phyloP scores from a whole-genome alignment of 2,888 invertebrate species.

The Melanotus villosus region DNA sequence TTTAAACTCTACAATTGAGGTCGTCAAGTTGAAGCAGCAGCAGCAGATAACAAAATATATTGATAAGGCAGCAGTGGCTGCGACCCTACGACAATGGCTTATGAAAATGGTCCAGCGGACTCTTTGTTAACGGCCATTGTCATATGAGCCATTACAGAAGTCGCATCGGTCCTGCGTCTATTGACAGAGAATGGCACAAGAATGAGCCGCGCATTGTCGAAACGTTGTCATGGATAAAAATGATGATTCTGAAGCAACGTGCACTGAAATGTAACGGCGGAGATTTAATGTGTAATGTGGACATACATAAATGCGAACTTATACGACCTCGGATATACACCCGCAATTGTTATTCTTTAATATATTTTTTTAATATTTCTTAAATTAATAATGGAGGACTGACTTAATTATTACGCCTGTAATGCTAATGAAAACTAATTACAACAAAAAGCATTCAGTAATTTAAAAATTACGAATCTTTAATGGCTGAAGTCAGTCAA shows the following conservation, averaged over 20 bases:
- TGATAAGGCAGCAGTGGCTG: conserved; percentile 61
- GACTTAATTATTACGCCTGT: no score
- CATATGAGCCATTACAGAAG: conserved; percentile 66
- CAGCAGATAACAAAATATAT: conserved; percentile 60
- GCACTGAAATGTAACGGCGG: conserved; percentile 63
- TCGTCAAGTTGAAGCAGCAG: conserved; percentile 7
- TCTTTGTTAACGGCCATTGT: conserved; percentile 67
- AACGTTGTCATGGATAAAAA: conserved; percentile 66
- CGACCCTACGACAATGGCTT: conserved; percentile 65
- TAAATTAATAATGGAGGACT: no score
- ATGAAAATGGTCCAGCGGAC: conserved; percentile 67
- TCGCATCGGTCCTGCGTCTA: conserved; percentile 59
- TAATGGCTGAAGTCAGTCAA: no score
- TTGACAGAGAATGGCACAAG: conserved; percentile 63
- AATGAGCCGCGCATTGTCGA: conserved; percentile 64
- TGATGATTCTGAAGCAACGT: conserved; percentile 64
- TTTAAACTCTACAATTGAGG: conserved; percentile 41
- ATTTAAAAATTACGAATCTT: no score
- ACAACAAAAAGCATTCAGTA: no score
- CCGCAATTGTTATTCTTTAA: no score
- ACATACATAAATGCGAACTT: conserved; percentile 29
- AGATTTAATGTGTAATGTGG: conserved; percentile 51
- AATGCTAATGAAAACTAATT: no score
- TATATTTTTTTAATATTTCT: no score
- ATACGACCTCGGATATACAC: background rate